Percentiles rank a stretch among this genome's conserved stretches.
Conservation (phyloP, 2,797 vertebrate genomes). For the Eulemur rubriventer region DNA sequence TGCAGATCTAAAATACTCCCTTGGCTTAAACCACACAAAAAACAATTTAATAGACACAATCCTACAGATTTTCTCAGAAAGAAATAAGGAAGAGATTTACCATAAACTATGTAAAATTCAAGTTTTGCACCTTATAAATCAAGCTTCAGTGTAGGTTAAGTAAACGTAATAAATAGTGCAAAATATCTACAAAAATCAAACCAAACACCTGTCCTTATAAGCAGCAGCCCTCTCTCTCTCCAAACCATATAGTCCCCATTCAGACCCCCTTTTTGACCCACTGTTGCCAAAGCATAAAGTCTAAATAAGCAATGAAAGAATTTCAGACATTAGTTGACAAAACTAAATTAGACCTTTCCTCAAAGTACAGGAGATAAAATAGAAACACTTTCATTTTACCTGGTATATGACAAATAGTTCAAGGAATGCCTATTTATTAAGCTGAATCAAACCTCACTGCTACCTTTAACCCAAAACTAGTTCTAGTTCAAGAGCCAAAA, state of each 20-base stretch:
- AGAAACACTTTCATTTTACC: slow-evolving; percentile 39
- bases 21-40: slow-evolving; percentile 66
- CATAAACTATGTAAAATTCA: slow-evolving; percentile 55
- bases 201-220: slow-evolving; percentile 36
- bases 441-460: slow-evolving; percentile 53
- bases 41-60: slow-evolving; percentile 63
- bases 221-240: slow-evolving; percentile 39
- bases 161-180: neutral
- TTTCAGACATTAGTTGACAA: slow-evolving; percentile 35
- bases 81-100: slow-evolving; percentile 57
- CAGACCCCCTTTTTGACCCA: neutral
- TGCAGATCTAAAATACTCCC: slow-evolving; percentile 61
- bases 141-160: slow-evolving; percentile 42
- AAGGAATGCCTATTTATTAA: slow-evolving; percentile 56
- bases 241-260: neutral
- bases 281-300: slow-evolving; percentile 23
- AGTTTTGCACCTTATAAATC: slow-evolving; percentile 38
- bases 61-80: slow-evolving; percentile 64
- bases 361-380: neutral
- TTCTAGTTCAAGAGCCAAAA: slow-evolving; percentile 63
- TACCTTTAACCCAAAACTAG: slow-evolving; percentile 77
- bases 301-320: slow-evolving; percentile 25
- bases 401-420: slow-evolving; percentile 47
- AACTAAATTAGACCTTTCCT: slow-evolving; percentile 47
- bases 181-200: slow-evolving; percentile 54